Evolutionary conservation across 2,888 invertebrate species (phyloP).

Genomic region (Macroteleia sp.): DNA sequence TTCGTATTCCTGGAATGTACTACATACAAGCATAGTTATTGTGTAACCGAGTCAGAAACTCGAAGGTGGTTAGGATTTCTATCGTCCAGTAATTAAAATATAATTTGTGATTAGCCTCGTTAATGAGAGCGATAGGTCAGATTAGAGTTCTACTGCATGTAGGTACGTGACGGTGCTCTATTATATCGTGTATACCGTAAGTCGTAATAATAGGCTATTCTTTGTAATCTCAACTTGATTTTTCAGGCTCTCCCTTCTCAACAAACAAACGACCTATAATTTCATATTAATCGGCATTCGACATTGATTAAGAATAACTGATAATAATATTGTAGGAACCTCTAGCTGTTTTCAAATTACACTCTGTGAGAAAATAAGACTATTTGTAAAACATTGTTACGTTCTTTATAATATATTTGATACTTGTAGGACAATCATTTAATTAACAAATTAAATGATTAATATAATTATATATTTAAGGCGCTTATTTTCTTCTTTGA

Average conservation of each 20-base stretch:
- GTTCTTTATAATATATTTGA: no score
- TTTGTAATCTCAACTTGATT: constrained; percentile 61
- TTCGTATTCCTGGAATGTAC: no score
- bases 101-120: constrained; percentile 76
- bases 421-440: no score
- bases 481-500: no score
- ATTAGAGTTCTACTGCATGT: constrained; percentile 68
- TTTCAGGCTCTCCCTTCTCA: constrained; percentile 61
- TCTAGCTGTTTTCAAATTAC: constrained; percentile 17
- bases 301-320: constrained; percentile 50
- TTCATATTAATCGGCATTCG: constrained; percentile 62
- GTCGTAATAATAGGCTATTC: constrained; percentile 68
- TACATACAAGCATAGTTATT: no score
- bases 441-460: no score
- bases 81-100: constrained; percentile 77
- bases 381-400: no score
- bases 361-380: constrained; percentile 46
- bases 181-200: constrained; percentile 65
- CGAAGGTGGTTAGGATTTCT: constrained; percentile 55
- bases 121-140: constrained; percentile 75
- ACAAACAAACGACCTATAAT: constrained; percentile 65
- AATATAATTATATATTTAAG: no score
- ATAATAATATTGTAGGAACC: constrained; percentile 32
- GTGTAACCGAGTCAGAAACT: no score
- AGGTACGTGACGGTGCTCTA: constrained; percentile 71